phyloP scores from a whole-genome alignment of 2,797 vertebrate genomes.

The Cossypha caffra region DNA sequence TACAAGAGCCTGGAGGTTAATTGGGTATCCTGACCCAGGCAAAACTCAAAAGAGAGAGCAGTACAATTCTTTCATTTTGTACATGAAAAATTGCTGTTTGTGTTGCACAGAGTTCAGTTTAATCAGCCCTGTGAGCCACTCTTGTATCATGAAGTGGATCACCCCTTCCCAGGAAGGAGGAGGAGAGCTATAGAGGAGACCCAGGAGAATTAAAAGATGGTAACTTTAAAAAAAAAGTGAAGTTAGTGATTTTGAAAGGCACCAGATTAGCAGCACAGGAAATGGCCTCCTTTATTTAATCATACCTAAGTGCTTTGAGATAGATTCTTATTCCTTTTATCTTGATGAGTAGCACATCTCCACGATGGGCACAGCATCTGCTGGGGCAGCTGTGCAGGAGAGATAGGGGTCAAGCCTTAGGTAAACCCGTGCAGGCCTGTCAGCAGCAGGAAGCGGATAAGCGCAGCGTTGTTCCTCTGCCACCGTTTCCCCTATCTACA shows the following conservation, averaged over 20 bases:
- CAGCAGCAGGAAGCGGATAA: constrained; percentile 30
- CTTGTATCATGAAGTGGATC: constrained; percentile 41
- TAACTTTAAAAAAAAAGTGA: constrained; percentile 40
- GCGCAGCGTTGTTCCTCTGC: background rate
- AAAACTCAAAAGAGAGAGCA: constrained; percentile 68
- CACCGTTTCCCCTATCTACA: background rate
- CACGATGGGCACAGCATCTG: constrained; percentile 19
- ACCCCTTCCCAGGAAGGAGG: constrained; percentile 43
- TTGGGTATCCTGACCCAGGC: constrained; percentile 72
- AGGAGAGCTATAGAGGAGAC: constrained; percentile 34
- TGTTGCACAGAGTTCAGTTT: constrained; percentile 64
- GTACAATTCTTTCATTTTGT: constrained; percentile 62
- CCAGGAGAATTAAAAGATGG: constrained; percentile 47
- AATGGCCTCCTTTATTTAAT: constrained; percentile 67
- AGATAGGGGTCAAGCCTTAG: constrained; percentile 52
- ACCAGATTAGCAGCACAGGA: constrained; percentile 64
- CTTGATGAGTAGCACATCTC: constrained; percentile 59
- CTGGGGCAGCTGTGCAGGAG: constrained; percentile 36
- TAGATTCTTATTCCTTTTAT: constrained; percentile 62
- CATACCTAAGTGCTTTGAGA: constrained; percentile 63
- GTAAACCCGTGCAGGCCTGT: constrained; percentile 15
- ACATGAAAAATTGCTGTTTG: constrained; percentile 63
- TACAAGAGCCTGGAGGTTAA: constrained; percentile 65
- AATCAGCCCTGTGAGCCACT: constrained; percentile 60
- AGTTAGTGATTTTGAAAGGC: constrained; percentile 64